Base-by-base conservation (phyloP, 2,888 invertebrate genomes). In the Odontocolon sp. region DNA sequence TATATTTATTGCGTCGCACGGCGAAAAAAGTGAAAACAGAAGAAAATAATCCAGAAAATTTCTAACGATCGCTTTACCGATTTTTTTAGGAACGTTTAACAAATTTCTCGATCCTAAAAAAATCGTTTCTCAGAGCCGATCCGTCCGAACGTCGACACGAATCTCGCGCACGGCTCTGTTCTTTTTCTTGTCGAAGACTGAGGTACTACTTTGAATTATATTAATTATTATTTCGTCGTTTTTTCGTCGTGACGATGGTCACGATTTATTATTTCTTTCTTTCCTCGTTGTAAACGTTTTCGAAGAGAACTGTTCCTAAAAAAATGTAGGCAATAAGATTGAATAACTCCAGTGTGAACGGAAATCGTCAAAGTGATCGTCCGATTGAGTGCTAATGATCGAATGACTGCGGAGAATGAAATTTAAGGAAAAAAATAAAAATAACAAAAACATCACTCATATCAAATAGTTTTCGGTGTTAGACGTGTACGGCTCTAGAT, bases 391-490 rank as follows among this genome's bases (percentile, higher is more conserved):
- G 82, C 18, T 82, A 21, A 76, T 70, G 83, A 80, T 77, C 78
- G 80, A 56, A 56, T 71, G 64, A 71, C 14, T 56, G 73, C 68
- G 76, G 67, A 54, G 68, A 50, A n/a, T 40, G 56, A 70, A 63
- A 74, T 70, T 67, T 69, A 59, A 59, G 57, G 18, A 69, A 63
- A 38, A 66, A 68, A 57, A 68, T 69, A 57, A 47, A 66, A 80
- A 66, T 67, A 69, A 81, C 75, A 85, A 85, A 85, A 84, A 85
- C 84, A 82, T 87, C 88, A 90, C 88, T 89, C 90, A 90, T 90
- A 90, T 90, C 90, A 90, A 84, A 87, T 89, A 89, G 90, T 90
- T 89, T 84, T 90, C 87, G 88, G 86, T 90, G 90, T 90, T 90
- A 90, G 90, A 87, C 86, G 88, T 89, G 89, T 89, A 89, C 87